Evolutionary conservation across 2,113 vertebrate genomes (phyloP).

Genomic region (Dunckerocampus dactyliophorus): DNA sequence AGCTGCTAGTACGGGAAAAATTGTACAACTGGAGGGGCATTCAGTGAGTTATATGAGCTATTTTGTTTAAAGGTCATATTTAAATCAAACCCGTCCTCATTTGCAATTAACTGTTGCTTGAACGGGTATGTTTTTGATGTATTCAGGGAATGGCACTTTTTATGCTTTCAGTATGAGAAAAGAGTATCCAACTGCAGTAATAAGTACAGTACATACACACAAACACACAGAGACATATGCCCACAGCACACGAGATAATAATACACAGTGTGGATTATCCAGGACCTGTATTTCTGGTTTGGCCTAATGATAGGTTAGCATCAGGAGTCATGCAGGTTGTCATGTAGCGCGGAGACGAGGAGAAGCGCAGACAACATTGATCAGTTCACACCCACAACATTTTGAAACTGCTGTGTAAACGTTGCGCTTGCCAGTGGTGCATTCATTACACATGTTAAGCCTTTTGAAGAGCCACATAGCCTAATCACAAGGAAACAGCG

Average conservation of each 20-base stretch:
- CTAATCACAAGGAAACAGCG: not conserved
- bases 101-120: not conserved
- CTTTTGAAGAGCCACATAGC: not conserved
- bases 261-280: constrained; percentile 32
- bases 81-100: not conserved
- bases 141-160: not conserved
- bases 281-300: constrained; percentile 68
- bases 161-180: not conserved
- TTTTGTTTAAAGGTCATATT: too few relatives aligned
- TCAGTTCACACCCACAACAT: constrained; percentile 6
- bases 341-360: constrained; percentile 17
- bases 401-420: not conserved
- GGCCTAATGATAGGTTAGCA: constrained; percentile 50
- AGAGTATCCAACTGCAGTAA: not conserved
- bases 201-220: not conserved
- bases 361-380: constrained; percentile 30
- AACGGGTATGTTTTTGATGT: not conserved
- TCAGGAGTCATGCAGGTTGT: constrained; percentile 40
- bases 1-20: too few relatives aligned
- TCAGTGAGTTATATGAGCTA: too few relatives aligned
- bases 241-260: not conserved
- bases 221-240: not conserved
- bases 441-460: constrained; percentile 5
- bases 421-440: not conserved
- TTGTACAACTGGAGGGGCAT: too few relatives aligned